Base-by-base conservation (phyloP, 2,113 vertebrate species). In the Apteryx mantelli region DNA sequence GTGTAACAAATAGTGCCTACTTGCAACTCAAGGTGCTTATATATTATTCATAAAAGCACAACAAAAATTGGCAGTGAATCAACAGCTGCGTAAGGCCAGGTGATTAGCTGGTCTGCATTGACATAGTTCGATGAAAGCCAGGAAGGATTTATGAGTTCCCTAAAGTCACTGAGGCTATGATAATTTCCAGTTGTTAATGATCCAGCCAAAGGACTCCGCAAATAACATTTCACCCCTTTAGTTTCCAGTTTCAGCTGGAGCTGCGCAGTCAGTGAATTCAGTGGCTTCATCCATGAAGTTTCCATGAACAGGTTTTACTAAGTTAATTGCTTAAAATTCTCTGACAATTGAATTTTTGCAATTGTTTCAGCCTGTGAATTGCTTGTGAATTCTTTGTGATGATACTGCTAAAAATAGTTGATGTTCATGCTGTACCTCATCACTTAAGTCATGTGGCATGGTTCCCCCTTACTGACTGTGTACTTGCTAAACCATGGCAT, bases 1-100 rank as follows among this genome's bases (percentile, higher is more conserved):
- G 40, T 91, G 48, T 88, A 92, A 93, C 64, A 95, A 85, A 86
- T 74, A 90, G 48, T 36, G 34, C 25, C 63, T 88, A 50, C 52
- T 88, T 42, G 2, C 58, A 93, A 81, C 63, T 92, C 55, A 86
- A 93, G 48, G 78, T 91, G 46, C 63, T 92, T 84, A 60, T 74
- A 52, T 66, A 74, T 82, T 88, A 79, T 84, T 92, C 50, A 83
- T 95, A 95, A 88, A 96, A 95, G 42, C 88, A 66, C 42, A 34
- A 64, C 75, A 85, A 69, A 96, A 90, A 68, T 46, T 71, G 89
- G 65, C 74, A 79, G n/a, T 21, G 38, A 90, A 88, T 87, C 82
- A 82, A 36, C 26, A 0, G 2, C 63, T 80, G 16, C 52, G 6
- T 69, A 70, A 76, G 71, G 79, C 70, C 82, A 81, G 82, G 63